phyloP scores from a whole-genome alignment of 2,797 vertebrate genomes.

The Lepus oiostolus region DNA sequence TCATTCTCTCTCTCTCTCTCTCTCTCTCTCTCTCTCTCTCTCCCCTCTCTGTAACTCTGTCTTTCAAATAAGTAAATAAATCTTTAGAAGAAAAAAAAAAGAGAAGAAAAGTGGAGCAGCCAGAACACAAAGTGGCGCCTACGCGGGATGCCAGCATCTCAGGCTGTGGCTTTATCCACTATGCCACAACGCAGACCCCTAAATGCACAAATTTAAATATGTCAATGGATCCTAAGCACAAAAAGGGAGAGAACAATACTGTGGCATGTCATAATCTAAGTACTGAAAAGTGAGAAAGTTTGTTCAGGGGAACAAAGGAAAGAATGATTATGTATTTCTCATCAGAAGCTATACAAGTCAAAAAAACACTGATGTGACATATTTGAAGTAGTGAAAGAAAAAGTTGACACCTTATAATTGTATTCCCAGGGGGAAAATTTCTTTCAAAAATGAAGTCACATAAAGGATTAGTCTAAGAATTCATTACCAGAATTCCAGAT shows the following conservation, averaged over 20 bases:
- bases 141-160: too few species aligned
- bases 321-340: not conserved
- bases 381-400: slow-evolving; percentile 29
- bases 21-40: too few species aligned
- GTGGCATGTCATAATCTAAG: not conserved
- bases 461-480: not conserved
- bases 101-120: too few species aligned
- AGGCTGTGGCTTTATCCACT: too few species aligned
- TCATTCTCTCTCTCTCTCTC: too few species aligned
- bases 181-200: not conserved
- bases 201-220: slow-evolving; percentile 21
- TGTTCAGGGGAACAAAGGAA: not conserved
- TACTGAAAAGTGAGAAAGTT: not conserved
- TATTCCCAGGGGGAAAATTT: not conserved
- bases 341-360: not conserved
- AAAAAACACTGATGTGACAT: not conserved
- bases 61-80: too few species aligned
- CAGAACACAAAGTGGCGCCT: too few species aligned
- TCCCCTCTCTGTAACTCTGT: too few species aligned
- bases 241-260: not conserved
- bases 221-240: not conserved
- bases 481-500: not conserved
- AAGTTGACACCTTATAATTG: not conserved
- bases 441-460: slow-evolving; percentile 35
- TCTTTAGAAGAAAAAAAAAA: too few species aligned